These are phyloP conservation scores for Streptopelia turtur DNA, from an alignment of 2,797 vertebrate species.

Conservation along the genomic window DNA sequence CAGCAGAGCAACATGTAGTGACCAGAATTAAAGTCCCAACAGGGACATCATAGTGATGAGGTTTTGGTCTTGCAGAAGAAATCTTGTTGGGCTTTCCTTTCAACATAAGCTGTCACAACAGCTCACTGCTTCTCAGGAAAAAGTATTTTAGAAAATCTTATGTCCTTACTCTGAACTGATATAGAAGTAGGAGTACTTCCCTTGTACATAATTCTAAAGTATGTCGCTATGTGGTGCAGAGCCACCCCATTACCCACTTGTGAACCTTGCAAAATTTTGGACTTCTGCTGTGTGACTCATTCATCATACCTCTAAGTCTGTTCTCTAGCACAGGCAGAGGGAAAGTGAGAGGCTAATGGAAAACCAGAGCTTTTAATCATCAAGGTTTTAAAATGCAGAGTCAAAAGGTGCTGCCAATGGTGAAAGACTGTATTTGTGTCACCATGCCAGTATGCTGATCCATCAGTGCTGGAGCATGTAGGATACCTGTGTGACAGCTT, in stretches of 20 bases:
- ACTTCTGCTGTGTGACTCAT: neutral
- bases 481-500: slow-evolving; percentile 56
- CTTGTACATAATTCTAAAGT: neutral
- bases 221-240: neutral
- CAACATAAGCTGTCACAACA: neutral
- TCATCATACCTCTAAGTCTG: neutral
- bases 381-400: slow-evolving; percentile 21
- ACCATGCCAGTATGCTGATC: slow-evolving; percentile 37
- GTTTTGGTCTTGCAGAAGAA: neutral
- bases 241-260: neutral
- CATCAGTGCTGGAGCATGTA: slow-evolving; percentile 24
- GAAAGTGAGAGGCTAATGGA: neutral
- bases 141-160: neutral
- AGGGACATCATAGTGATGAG: neutral
- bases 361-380: neutral
- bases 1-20: neutral
- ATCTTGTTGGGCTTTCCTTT: neutral
- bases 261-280: neutral
- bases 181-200: neutral
- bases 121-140: neutral
- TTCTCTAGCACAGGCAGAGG: neutral
- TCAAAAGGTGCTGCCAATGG: slow-evolving; percentile 39
- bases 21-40: neutral
- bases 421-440: slow-evolving; percentile 32
- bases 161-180: neutral